phyloP scores from a whole-genome alignment of 2,113 vertebrate genomes.

The Morone saxatilis region DNA sequence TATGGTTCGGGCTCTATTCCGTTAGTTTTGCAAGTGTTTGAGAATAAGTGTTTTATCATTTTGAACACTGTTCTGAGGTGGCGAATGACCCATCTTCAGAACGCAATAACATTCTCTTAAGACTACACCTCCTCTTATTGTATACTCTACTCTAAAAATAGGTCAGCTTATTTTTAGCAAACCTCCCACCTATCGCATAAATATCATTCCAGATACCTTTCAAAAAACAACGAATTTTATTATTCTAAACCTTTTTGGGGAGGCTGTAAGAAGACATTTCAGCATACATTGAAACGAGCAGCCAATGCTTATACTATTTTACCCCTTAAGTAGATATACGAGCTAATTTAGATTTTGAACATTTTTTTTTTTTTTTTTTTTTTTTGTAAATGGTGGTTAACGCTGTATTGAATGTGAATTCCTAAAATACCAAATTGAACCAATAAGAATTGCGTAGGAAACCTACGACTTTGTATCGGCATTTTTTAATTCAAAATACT shows the following conservation, averaged over 20 bases:
- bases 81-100: conserved; percentile 46
- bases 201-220: conserved; percentile 62
- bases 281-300: neutral
- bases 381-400: neutral
- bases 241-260: neutral
- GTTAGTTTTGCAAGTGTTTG: no score
- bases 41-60: conserved; percentile 28
- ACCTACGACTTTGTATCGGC: no score
- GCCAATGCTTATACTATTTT: neutral
- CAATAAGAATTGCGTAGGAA: neutral
- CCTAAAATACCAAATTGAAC: neutral
- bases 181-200: conserved; percentile 69
- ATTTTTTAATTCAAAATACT: neutral
- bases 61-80: conserved; percentile 11
- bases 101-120: conserved; percentile 52
- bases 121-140: no score
- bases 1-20: no score
- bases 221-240: conserved; percentile 2
- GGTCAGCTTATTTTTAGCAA: conserved; percentile 78
- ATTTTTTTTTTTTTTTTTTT: no score
- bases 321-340: neutral
- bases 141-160: conserved; percentile 70
- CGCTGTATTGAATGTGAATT: no score
- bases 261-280: conserved; percentile 1
- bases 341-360: neutral